Evolutionary conservation across 2,888 invertebrate genomes (phyloP), one percentile per base, ranked within the genome.

Genomic region (Willowsia nigromaculata): DNA sequence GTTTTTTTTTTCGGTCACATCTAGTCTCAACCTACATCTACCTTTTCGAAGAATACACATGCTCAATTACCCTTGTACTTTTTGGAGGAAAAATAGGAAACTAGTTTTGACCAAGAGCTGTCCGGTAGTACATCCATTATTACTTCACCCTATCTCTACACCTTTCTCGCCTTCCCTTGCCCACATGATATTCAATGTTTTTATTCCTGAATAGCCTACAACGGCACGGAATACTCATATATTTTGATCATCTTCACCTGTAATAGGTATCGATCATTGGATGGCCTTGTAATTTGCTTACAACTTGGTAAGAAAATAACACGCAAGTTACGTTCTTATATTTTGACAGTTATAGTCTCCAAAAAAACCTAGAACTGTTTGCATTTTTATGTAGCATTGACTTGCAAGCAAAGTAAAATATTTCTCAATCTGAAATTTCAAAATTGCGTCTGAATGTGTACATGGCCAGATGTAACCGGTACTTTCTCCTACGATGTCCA

Each of bases 191-290:
- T 40, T 4, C 37, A 2, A 40, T 22, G 68, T 13, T n/a, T 33
- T 15, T 62, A n/a, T 33, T 33, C 9, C 22, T 68, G 9, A 40
- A 37, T 65, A 22, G 33, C 33, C 5, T 27, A 62, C 5, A 33
- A 68, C 22, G 40, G 43, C 25, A 71, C 22, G 22, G 40, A 22
- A 13, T 43, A 9, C 33, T 68, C 68, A 68, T 18, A 74, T 59
- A 22, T 25, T 80, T 83, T 83, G 68, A 50, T 83, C 68, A 83
- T 83, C 65, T 83, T 83, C 82, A 83, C 82, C 40, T 83, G 65
- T 83, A 83, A 83, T 83, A 68, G 22, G 30, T 83, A 83, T 83
- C 50, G 82, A 83, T 83, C 81, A 81, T 3, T 62, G 22, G n/a
- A 9, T 37, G 18, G 22, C 37, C 68, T 68, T 68, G 68, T 37